Base-by-base conservation (phyloP, 2,113 vertebrate genomes). In the Turdus rufiventris region DNA sequence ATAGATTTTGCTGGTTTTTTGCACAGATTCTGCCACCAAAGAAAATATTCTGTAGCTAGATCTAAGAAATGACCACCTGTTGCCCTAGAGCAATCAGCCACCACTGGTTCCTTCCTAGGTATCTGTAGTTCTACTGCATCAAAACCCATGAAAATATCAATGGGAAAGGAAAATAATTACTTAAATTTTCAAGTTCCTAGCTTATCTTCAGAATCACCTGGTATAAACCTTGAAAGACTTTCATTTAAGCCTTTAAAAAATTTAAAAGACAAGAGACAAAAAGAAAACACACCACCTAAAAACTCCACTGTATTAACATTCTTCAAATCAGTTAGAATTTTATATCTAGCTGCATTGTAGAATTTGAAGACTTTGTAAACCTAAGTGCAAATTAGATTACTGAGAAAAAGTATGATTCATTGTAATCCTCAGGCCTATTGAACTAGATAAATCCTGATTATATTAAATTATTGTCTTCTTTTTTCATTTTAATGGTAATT, bases 401-500 rank as follows among this genome's bases (percentile, higher is more conserved):
- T 67, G 51, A 78, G 42, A 34, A 15, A 66, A 88, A 89, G 20
- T 60, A 62, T 93, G 79, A 92, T 84, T 94, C 74, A 85, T 83
- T 78, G 56, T 71, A 91, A 86, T 89, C 86, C 65, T 92, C 47
- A 71, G 72, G 68, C 72, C 68, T 81, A 62, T 56, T 74, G 65
- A 34, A 85, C 48, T 61, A 80, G 67, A 91, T 83, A 94, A 87
- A 72, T 82, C 61, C 70, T 57, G 56, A 71, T 66, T 84, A 56
- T 4, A 58, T 89, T 71, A 81, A 61, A 84, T 70, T 45, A 2
- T 14, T 60, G 45, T 45, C 4, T 70, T 82, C 24, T 45, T 48
- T 71, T 72, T 83, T 63, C 3, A 66, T 74, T 94, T 92, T 77
- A 76, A 78, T 56, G 53, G 18, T 48, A 74, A 60, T 48, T 91